Conservation (phyloP, 2,113 vertebrate genomes). For the Bettongia penicillata region DNA sequence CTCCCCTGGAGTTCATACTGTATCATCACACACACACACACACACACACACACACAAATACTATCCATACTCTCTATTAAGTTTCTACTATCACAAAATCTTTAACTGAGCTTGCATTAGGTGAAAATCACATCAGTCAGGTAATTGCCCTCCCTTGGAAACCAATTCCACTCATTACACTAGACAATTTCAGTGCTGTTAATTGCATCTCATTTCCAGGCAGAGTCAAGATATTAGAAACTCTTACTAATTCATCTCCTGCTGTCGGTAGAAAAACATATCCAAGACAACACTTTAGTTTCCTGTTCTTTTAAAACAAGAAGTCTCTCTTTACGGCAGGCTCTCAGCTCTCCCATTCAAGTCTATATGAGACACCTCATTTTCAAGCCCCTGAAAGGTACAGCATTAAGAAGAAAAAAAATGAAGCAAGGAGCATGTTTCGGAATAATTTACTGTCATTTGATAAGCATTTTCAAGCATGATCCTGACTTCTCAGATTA, state of each 20-base stretch:
- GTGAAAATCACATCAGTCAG: neutral
- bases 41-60: neutral
- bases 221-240: neutral
- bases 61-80: neutral
- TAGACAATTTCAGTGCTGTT: neutral
- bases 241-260: neutral
- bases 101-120: neutral
- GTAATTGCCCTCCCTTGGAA: constrained; percentile 2
- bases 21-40: neutral
- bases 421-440: constrained; percentile 2
- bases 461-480: neutral
- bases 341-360: neutral
- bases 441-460: neutral
- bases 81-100: neutral
- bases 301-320: constrained; percentile 9
- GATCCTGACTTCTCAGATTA: neutral
- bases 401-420: constrained; percentile 7
- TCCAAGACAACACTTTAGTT: neutral
- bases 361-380: neutral
- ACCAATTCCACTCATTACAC: constrained; percentile 15
- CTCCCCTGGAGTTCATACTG: neutral
- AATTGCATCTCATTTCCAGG: constrained; percentile 14
- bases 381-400: neutral
- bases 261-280: constrained; percentile 34
- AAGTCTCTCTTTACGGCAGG: neutral